These are phyloP conservation scores for Patiria miniata DNA, from an alignment of 35 echinoderm and acorn worm species.

Conservation along the genomic window DNA sequence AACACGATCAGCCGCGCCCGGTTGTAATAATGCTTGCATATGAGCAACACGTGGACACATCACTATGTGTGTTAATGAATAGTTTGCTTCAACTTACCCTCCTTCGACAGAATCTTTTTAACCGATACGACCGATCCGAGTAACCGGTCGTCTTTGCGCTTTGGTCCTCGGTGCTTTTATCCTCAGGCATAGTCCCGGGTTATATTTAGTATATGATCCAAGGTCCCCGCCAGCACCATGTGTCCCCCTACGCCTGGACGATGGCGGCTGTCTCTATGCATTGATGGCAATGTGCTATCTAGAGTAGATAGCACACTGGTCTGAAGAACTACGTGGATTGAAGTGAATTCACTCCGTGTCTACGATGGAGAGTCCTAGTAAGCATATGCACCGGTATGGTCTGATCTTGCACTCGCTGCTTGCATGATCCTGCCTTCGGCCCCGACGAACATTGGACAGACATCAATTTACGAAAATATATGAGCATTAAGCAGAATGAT, in stretches of 20 bases:
- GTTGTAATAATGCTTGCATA: neutral
- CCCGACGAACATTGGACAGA: neutral
- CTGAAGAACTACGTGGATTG: slow-evolving; percentile 4
- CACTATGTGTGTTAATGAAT: neutral
- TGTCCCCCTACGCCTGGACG: neutral
- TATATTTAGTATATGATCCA: neutral
- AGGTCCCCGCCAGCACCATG: neutral
- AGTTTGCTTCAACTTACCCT: neutral
- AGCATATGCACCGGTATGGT: neutral
- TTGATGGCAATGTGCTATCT: neutral
- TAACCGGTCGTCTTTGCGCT: neutral
- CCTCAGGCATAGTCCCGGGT: slow-evolving; percentile 12
- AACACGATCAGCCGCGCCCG: no score
- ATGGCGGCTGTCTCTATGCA: neutral
- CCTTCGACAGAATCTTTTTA: slow-evolving; percentile 2
- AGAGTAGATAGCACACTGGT: neutral
- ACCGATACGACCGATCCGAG: neutral
- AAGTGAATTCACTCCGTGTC: neutral
- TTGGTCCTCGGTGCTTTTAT: neutral
- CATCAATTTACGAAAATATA: neutral
- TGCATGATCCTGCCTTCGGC: neutral
- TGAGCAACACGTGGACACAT: slow-evolving; percentile 9
- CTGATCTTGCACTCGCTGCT: neutral
- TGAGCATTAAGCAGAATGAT: neutral
- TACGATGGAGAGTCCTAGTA: neutral